Percentiles rank a stretch among this genome's conserved stretches.
phyloP scores from a whole-genome alignment of 2,888 invertebrate genomes.

The Xestia sexstrigata region DNA sequence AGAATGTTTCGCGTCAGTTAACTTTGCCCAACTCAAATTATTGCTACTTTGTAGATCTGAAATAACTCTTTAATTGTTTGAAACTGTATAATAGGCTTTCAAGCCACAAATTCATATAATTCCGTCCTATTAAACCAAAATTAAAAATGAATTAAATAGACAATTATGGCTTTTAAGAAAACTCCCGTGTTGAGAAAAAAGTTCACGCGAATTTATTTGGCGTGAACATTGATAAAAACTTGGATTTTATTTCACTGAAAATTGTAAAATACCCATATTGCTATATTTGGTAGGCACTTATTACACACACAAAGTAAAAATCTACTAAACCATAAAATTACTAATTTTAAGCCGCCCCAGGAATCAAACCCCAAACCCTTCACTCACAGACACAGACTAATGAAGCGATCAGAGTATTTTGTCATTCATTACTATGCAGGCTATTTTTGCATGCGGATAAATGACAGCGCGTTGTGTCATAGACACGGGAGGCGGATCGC shows the following conservation, averaged over 20 bases:
- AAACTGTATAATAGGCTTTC: conserved; percentile 52
- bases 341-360: neutral
- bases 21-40: conserved; percentile 61
- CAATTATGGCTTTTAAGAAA: neutral
- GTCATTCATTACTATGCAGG: conserved; percentile 54
- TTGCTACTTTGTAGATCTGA: conserved; percentile 66
- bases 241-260: neutral
- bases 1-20: conserved; percentile 58
- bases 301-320: neutral
- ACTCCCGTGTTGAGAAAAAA: neutral
- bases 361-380: conserved; percentile 15
- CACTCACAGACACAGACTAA: conserved; percentile 30
- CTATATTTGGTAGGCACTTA: neutral
- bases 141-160: neutral
- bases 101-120: conserved; percentile 31
- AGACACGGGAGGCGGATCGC: conserved; percentile 79
- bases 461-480: conserved; percentile 80
- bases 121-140: neutral
- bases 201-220: neutral
- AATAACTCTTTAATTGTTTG: conserved; percentile 63
- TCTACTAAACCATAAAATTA: neutral
- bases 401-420: conserved; percentile 52
- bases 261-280: neutral
- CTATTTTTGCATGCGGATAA: conserved; percentile 75
- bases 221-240: neutral